These are phyloP conservation scores for Manacus vitellinus DNA, from an alignment of 2,113 vertebrate species.

Conservation along the genomic window DNA sequence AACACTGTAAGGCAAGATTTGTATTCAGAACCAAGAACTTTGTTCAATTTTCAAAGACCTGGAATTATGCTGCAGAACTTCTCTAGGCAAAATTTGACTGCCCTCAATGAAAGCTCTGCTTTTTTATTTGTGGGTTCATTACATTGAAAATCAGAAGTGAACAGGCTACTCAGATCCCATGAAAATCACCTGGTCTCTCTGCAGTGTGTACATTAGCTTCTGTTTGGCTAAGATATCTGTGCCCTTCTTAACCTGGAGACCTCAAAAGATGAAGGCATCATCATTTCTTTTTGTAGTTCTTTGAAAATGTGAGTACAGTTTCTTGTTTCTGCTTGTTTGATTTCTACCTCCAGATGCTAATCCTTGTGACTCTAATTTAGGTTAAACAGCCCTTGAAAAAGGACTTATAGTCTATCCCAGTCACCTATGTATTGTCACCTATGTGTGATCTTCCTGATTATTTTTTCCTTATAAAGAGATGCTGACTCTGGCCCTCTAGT, in stretches of 20 bases:
- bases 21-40: conserved; percentile 37
- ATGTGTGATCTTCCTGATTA: neutral
- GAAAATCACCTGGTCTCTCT: neutral
- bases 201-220: neutral
- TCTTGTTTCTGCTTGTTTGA: neutral
- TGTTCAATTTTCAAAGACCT: conserved; percentile 14
- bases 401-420: neutral
- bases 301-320: neutral
- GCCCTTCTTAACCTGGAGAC: neutral
- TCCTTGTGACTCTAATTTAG: neutral
- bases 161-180: neutral
- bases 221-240: neutral
- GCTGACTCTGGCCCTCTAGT: neutral
- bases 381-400: neutral
- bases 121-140: neutral
- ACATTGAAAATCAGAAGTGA: neutral
- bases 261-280: neutral
- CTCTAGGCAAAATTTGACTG: neutral
- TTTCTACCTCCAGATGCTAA: neutral
- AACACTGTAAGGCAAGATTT: conserved; percentile 42
- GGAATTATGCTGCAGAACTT: conserved; percentile 14
- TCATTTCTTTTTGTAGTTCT: neutral
- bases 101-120: neutral
- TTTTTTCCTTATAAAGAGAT: neutral
- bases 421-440: neutral